These are phyloP conservation scores for Gandaritis pyraliata DNA, from an alignment of 2,888 invertebrate species.

Conservation along the genomic window DNA sequence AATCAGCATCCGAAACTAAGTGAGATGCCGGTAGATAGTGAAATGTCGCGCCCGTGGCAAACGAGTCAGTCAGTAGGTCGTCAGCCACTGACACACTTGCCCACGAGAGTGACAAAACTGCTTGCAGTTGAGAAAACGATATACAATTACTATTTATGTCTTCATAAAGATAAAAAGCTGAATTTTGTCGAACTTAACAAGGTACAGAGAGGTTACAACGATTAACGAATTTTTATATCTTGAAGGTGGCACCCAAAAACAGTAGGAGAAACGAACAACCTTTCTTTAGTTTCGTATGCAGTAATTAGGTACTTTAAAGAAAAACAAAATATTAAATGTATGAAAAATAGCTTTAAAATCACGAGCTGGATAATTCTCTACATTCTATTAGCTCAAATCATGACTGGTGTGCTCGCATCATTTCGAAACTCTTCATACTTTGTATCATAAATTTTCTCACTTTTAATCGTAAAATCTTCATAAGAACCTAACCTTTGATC, in stretches of 20 bases:
- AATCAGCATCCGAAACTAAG: conserved; percentile 46
- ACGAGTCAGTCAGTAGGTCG: conserved; percentile 70
- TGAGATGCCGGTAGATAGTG: conserved; percentile 64
- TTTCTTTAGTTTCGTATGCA: too few species aligned
- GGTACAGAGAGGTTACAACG: conserved; percentile 17
- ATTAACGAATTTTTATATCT: conserved; percentile 19
- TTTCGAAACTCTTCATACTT: too few species aligned
- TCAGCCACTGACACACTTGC: conserved; percentile 70
- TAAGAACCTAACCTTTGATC: too few species aligned
- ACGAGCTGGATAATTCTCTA: too few species aligned
- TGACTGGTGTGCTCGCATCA: too few species aligned
- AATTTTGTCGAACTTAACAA: conserved; percentile 28
- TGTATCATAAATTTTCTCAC: too few species aligned
- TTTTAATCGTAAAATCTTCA: too few species aligned
- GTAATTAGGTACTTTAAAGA: too few species aligned
- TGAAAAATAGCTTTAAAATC: too few species aligned
- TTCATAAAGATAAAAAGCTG: conserved; percentile 36
- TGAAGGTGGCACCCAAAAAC: neutral
- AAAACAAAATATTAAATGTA: too few species aligned
- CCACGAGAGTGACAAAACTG: conserved; percentile 66
- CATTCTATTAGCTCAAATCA: too few species aligned
- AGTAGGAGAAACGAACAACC: too few species aligned
- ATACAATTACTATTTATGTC: conserved; percentile 44
- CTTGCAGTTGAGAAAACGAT: conserved; percentile 60
- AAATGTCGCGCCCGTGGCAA: conserved; percentile 62